Evolutionary conservation across 2,113 vertebrate genomes (phyloP).

Genomic region (Zosterops borbonicus): DNA sequence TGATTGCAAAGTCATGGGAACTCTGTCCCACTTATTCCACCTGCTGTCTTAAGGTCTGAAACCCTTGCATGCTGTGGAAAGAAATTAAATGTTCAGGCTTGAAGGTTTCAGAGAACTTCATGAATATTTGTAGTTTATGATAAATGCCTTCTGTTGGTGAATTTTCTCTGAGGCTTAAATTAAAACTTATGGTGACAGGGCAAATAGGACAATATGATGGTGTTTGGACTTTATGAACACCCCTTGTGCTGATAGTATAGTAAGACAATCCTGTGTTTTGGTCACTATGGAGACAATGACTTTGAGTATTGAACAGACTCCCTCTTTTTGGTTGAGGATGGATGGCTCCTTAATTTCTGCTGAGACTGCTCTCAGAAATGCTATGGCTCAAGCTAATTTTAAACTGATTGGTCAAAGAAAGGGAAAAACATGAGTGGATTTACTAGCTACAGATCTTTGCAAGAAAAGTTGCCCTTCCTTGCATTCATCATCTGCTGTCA

Average conservation of each 20-base stretch:
- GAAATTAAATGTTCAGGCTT: background rate
- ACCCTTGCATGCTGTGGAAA: background rate
- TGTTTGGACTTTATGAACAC: background rate
- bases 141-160: background rate
- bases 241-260: background rate
- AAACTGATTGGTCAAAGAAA: conserved; percentile 2
- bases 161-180: background rate
- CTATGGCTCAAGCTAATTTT: background rate
- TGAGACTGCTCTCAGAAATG: background rate
- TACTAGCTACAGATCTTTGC: background rate
- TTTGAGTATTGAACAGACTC: background rate
- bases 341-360: background rate
- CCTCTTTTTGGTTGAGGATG: background rate
- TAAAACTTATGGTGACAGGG: background rate
- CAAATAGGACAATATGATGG: background rate
- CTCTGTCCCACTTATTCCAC: background rate
- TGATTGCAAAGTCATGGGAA: background rate
- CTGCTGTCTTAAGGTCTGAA: background rate
- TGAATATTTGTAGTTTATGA: background rate
- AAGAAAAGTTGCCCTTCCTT: background rate
- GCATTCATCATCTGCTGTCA: background rate
- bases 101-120: background rate
- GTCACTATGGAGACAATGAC: background rate
- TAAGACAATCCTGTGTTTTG: background rate
- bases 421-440: background rate